A percentile compares a stretch with the other conserved stretches of the same genome.
Evolutionary conservation across 2,888 invertebrate species (phyloP).

Genomic region (Argynnis bischoffii): DNA sequence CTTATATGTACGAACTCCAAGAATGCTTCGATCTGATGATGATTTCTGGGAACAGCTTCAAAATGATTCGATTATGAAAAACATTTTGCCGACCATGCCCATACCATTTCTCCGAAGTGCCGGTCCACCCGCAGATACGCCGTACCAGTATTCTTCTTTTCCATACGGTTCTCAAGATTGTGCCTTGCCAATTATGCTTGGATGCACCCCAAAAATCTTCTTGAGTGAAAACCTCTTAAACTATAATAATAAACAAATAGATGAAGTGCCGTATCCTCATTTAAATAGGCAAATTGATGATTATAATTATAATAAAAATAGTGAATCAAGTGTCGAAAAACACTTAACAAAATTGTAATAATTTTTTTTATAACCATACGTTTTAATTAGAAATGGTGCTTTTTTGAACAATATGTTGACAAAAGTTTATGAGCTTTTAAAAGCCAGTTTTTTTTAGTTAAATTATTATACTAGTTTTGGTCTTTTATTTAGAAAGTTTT

Average conservation of each 20-base stretch:
- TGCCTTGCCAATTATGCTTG: constrained; percentile 54
- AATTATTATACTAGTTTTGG: too few relatives aligned
- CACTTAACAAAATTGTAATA: too few relatives aligned
- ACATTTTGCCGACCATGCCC: constrained; percentile 69
- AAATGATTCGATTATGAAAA: constrained; percentile 63
- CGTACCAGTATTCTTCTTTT: constrained; percentile 3
- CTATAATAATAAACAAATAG: not conserved
- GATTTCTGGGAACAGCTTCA: constrained; percentile 56
- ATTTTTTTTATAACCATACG: too few relatives aligned
- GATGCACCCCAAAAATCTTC: constrained; percentile 55
- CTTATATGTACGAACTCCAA: constrained; percentile 26
- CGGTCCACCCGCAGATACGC: constrained; percentile 9
- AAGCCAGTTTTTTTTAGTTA: too few relatives aligned
- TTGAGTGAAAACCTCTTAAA: constrained; percentile 39
- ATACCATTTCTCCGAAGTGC: constrained; percentile 52
- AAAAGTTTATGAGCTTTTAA: too few relatives aligned
- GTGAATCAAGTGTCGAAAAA: too few relatives aligned
- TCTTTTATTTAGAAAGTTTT: too few relatives aligned
- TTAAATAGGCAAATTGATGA: constrained; percentile 1
- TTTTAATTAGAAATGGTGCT: too few relatives aligned
- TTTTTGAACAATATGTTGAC: too few relatives aligned
- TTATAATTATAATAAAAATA: too few relatives aligned
- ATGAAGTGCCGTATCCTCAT: not conserved
- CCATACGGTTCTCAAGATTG: constrained; percentile 41
- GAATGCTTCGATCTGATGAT: constrained; percentile 40